These are phyloP conservation scores for Cephus sareptanus DNA, from an alignment of 2,888 invertebrate genomes.

Conservation along the genomic window DNA sequence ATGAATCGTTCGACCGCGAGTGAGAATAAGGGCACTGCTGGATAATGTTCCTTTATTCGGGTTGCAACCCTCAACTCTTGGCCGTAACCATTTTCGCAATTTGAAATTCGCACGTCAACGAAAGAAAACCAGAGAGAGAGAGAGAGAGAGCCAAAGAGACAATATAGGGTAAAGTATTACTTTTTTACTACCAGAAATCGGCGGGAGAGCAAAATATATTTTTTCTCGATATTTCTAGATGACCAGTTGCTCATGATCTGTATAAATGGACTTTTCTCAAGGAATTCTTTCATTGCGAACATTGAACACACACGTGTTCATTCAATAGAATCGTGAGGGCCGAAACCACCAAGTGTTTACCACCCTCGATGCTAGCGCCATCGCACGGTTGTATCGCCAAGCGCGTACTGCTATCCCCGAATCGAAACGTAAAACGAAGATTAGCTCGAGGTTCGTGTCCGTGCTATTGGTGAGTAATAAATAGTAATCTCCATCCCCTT, in stretches of 20 bases:
- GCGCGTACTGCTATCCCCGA: slow-evolving; percentile 25
- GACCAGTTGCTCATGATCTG: not conserved
- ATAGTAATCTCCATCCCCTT: not conserved
- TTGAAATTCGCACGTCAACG: not conserved
- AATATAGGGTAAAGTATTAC: not conserved
- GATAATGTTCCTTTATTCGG: not conserved
- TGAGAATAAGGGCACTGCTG: not conserved
- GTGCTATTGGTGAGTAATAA: not conserved
- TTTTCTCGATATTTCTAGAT: not conserved
- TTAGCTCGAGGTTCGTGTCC: not conserved
- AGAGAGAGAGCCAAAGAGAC: not conserved
- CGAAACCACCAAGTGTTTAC: not conserved
- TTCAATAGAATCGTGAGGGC: not conserved
- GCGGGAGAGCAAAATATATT: not conserved
- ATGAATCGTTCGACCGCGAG: not conserved
- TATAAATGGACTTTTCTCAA: not conserved
- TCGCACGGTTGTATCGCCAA: slow-evolving; percentile 41
- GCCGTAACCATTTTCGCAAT: not conserved
- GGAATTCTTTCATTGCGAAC: not conserved
- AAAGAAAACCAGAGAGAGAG: not conserved
- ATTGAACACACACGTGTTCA: not conserved
- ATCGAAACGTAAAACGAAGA: not conserved
- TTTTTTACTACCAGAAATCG: not conserved
- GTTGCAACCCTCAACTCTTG: not conserved
- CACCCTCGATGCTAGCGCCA: slow-evolving; percentile 48